Evolutionary conservation across 2,113 vertebrate species (phyloP).

Genomic region (Tychaedon coryphoeus): DNA sequence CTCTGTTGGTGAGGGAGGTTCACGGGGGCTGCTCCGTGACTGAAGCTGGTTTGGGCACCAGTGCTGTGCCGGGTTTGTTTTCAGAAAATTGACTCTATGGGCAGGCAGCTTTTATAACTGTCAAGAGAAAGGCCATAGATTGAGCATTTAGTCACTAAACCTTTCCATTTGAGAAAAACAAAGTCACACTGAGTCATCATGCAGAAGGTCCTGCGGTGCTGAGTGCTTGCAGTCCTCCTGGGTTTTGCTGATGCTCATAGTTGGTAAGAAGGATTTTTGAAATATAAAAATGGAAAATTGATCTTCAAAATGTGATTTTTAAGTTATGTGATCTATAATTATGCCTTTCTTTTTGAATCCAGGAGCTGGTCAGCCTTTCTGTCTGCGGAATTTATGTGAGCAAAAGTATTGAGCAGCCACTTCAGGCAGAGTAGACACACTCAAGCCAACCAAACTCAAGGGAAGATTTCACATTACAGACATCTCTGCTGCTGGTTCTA

Average conservation of each 20-base stretch:
- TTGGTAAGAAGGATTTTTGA: not conserved
- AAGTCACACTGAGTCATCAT: not conserved
- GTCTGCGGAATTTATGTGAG: not conserved
- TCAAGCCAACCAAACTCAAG: not conserved
- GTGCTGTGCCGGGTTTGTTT: not conserved
- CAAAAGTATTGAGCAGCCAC: not conserved
- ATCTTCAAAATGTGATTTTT: not conserved
- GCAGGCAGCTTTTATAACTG: not conserved
- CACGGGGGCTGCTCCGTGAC: fast-evolving
- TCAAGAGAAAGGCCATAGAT: not conserved
- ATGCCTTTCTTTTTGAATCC: not conserved
- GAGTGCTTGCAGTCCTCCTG: fast-evolving
- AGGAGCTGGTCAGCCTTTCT: not conserved
- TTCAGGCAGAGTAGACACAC: not conserved
- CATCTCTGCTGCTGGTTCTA: not conserved
- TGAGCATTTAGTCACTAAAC: not conserved
- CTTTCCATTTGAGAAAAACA: not conserved
- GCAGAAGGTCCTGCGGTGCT: fast-evolving
- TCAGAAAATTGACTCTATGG: not conserved
- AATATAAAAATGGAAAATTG: not conserved
- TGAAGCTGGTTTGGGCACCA: not conserved
- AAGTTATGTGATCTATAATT: not conserved
- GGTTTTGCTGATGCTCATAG: not conserved
- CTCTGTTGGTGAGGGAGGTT: not conserved
- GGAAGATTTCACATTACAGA: not conserved